phyloP scores from a whole-genome alignment of 2,888 invertebrate genomes.

The Scaeva pyrastri region DNA sequence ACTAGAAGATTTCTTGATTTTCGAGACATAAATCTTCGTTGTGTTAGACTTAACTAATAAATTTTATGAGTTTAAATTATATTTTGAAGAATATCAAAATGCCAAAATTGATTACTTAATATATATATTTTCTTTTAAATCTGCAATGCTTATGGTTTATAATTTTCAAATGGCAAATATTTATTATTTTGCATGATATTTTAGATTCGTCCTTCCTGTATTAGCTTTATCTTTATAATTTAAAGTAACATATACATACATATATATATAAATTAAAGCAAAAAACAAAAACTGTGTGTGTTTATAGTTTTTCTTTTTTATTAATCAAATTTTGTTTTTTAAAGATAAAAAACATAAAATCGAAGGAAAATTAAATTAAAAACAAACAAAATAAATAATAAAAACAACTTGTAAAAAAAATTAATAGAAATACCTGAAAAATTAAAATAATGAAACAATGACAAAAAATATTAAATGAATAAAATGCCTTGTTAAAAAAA shows the following conservation, averaged over 20 bases:
- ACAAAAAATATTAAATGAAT: conserved; percentile 68
- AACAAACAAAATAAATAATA: conserved; percentile 40
- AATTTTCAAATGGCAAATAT: background rate
- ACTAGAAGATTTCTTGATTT: conserved; percentile 2
- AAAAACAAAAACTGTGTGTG: conserved; percentile 28
- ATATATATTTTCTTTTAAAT: too few species aligned
- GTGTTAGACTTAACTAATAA: background rate
- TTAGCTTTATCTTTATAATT: conserved; percentile 42
- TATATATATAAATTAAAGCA: background rate
- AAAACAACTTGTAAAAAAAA: conserved; percentile 63
- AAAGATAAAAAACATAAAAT: conserved; percentile 39
- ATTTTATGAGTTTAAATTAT: background rate
- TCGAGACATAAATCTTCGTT: background rate
- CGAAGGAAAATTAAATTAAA: conserved; percentile 43
- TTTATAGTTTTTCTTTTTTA: conserved; percentile 38
- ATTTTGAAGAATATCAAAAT: background rate
- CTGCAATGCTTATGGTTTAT: background rate
- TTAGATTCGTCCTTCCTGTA: conserved; percentile 22
- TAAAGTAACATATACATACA: background rate
- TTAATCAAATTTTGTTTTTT: conserved; percentile 56
- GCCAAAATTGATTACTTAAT: conserved; percentile 6
- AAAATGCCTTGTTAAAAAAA: conserved; percentile 75
- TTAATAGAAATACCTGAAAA: conserved; percentile 68
- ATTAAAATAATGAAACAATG: conserved; percentile 48
- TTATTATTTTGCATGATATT: conserved; percentile 29